Base-by-base conservation (phyloP, 2,888 invertebrate genomes). In the Serrognathus titanus region DNA sequence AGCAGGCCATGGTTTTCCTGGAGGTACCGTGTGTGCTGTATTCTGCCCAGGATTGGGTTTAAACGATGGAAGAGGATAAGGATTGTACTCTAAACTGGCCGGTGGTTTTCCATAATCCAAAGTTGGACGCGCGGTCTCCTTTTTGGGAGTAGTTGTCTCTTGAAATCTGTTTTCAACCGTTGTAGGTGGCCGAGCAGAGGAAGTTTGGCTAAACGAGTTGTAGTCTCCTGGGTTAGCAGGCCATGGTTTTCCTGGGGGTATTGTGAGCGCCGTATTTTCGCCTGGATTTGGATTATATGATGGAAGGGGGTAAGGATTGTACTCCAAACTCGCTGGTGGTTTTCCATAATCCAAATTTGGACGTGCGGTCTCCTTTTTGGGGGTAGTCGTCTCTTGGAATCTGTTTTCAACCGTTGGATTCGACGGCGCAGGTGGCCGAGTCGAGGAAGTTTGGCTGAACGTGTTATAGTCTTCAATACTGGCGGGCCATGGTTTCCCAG, bases 181-280 rank as follows among this genome's bases (percentile, higher is more conserved):
- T 5, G 13, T 12, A 9, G 9, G 35, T n/a, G 43, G 24, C 13
- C 20, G 11, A 8, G 49, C n/a, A 13, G 36, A 37, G 8, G 55
- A 47, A 1, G 58, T 57, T 58, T 60, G 61, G 39, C 56, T 56
- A 56, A 64, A 61, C 3, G 24, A 38, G 4, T 36, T 48, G 37
- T 64, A 64, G 9, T 56, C 65, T 51, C 54, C 61, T 10, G 58
- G 51, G 16, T 57, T 61, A 11, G 63, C 61, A 7, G 63, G 62
- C 64, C 63, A 66, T 7, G 62, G 66, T 46, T 54, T 48, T 8
- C 63, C 61, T 5, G 62, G 50, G n/a, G 64, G 58, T 1, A 63
- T 51, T 3, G 58, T 52, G 36, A 59, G 61, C 2, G 40, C 53
- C 9, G 36, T 53, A 13, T n/a, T 46, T 13, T 46, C 31, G 11